Evolutionary conservation across 2,113 vertebrate genomes (phyloP), one percentile per base, ranked within the genome.

Genomic region (Trichomycterus rosablanca): DNA sequence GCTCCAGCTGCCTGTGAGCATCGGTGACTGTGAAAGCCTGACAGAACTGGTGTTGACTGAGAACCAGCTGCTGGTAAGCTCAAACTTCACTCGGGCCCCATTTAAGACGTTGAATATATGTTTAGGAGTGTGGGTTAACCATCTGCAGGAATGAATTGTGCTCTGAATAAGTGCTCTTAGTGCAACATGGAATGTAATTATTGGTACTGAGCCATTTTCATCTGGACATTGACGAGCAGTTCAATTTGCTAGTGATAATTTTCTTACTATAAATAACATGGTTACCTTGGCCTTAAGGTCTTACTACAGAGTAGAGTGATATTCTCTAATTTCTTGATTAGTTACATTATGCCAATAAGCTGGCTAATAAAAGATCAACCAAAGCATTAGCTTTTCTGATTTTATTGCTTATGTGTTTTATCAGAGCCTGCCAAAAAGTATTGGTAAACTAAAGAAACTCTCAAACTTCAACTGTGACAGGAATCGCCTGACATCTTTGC

Each of bases 381-480:
- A 8, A 35, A 35, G 9, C 9, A 9, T 32, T 11, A 35, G 34
- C 14, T 11, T 35, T 35, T 11, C 9, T 8, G 9, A 35, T 35
- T 35, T 35, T 15, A 3, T 23, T 63, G 23, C 55, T 1, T 56
- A 52, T 20, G 35, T 70, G 9, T 71, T 3, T 1, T 52, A n/a
- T 61, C 7, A 89, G 96, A 87, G 84, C 48, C 88, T 99, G 81
- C 94, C 96, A 1, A 91, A 87, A 78, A 97, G 89, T 83, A 87
- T 97, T 26, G 96, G 96, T 70, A 97, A 91, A 78, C 83, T 99
- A 68, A 97, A 94, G 86, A 93, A 89, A 75, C 78, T 99, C 70
- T 96, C 88, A 76, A 95, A 97, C 85, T 90, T 99, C 76, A 97
- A 98, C 81, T 92, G 90, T 63, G 96, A 99, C 78, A 89, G 92